phyloP scores from a whole-genome alignment of 2,888 invertebrate genomes.

The Ferdinandea cuprea region DNA sequence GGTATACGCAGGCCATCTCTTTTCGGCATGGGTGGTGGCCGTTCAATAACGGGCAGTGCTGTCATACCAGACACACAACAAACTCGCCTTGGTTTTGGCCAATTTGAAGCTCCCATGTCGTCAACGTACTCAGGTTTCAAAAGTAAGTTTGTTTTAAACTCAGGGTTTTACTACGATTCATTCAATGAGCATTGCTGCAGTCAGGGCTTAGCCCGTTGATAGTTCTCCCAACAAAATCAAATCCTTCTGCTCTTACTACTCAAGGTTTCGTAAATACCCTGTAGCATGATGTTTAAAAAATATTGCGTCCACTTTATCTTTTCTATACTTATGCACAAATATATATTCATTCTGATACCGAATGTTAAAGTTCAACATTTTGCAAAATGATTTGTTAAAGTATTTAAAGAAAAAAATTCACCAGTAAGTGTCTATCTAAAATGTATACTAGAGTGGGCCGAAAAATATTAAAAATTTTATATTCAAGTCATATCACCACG shows the following conservation, averaged over 20 bases:
- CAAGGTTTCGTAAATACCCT: constrained; percentile 12
- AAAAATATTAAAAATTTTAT: too few relatives aligned
- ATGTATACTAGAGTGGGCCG: too few relatives aligned
- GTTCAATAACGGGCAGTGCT: constrained; percentile 86
- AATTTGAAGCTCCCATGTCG: constrained; percentile 70
- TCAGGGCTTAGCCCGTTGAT: constrained; percentile 27
- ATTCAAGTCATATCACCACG: too few relatives aligned
- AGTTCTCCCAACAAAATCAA: constrained; percentile 32
- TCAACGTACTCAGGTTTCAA: constrained; percentile 67
- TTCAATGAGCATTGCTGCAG: constrained; percentile 42
- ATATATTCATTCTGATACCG: too few relatives aligned
- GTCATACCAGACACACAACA: constrained; percentile 76
- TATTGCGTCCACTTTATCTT: too few relatives aligned
- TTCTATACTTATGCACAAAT: too few relatives aligned
- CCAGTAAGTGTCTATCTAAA: too few relatives aligned
- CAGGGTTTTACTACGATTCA: constrained; percentile 52
- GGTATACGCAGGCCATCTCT: constrained; percentile 87
- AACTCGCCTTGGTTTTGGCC: constrained; percentile 76
- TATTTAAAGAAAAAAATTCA: too few relatives aligned
- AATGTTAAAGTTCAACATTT: too few relatives aligned
- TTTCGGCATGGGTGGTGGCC: constrained; percentile 84
- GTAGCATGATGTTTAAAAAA: constrained; percentile 25
- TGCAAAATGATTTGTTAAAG: too few relatives aligned
- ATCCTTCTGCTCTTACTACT: constrained; percentile 23
- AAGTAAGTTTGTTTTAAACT: constrained; percentile 71